These are phyloP conservation scores for Arctia plantaginis DNA, from an alignment of 2,888 invertebrate genomes.

Conservation along the genomic window DNA sequence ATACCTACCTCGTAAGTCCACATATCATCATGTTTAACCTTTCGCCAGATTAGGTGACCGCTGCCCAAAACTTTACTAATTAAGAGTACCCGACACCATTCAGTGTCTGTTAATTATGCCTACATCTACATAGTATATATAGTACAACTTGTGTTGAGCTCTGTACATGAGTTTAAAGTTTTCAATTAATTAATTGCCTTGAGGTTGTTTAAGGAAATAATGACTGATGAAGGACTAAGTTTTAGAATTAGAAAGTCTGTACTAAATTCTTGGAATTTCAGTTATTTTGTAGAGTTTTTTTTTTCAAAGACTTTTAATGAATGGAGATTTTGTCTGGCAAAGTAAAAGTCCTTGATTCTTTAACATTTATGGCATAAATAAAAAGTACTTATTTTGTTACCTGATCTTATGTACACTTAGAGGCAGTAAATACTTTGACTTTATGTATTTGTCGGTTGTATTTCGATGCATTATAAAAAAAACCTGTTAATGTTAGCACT, in stretches of 20 bases:
- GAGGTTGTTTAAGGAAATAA: conserved; percentile 29
- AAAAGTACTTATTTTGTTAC: no score
- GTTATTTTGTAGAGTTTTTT: not conserved
- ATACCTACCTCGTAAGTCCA: conserved; percentile 9
- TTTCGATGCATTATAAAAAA: no score
- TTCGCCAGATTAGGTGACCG: conserved; percentile 56
- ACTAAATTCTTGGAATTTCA: not conserved
- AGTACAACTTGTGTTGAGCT: conserved; percentile 30
- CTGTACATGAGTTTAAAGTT: conserved; percentile 43
- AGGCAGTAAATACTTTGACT: no score
- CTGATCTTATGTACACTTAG: no score
- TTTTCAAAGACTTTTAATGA: no score
- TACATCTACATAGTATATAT: conserved; percentile 41
- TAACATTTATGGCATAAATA: no score
- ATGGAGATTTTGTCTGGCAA: not conserved
- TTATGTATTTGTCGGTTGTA: no score
- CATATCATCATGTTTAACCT: conserved; percentile 28
- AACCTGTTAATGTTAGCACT: no score
- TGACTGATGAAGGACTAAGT: conserved; percentile 38
- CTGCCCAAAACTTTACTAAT: conserved; percentile 64
- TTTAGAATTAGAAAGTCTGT: not conserved
- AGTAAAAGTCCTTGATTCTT: no score
- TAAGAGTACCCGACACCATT: conserved; percentile 55
- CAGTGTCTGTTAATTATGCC: conserved; percentile 54
- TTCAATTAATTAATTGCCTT: conserved; percentile 46